Evolutionary conservation across 64 coral and sea anemone species (phyloP).

Genomic region (Stylophora pistillata): DNA sequence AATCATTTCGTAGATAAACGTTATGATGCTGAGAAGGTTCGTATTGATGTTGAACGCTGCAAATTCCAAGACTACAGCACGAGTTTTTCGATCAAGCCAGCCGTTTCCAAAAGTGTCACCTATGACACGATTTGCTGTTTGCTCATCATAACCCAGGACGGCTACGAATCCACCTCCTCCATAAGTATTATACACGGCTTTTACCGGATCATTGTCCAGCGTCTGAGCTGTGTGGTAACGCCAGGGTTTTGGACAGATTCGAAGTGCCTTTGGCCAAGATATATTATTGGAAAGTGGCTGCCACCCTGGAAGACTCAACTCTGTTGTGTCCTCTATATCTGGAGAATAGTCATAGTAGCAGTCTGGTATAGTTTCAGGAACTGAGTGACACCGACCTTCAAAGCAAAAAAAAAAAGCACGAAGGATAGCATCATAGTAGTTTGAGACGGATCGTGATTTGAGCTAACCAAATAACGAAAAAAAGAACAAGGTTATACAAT

Average conservation of each 20-base stretch:
- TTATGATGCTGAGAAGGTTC: constrained; percentile 50
- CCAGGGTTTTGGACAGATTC: neutral
- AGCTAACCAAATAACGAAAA: too few relatives aligned
- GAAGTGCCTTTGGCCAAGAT: neutral
- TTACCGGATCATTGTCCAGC: constrained; percentile 27
- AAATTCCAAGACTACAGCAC: constrained; percentile 50
- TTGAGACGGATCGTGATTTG: too few relatives aligned
- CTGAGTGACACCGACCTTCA: neutral
- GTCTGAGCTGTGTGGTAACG: constrained; percentile 46
- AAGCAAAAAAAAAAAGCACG: neutral
- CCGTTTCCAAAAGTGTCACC: constrained; percentile 17
- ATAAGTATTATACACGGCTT: neutral
- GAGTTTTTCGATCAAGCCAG: constrained; percentile 55
- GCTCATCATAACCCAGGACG: constrained; percentile 51
- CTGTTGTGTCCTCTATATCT: neutral
- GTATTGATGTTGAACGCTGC: constrained; percentile 50
- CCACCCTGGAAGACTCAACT: neutral
- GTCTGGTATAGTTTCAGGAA: neutral
- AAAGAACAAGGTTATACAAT: too few relatives aligned
- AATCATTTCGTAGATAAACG: constrained; percentile 19
- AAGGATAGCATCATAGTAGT: neutral
- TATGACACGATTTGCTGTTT: constrained; percentile 22
- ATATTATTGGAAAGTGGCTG: neutral
- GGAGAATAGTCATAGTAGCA: neutral
- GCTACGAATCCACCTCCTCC: constrained; percentile 54